These are phyloP conservation scores for Adrianichthys oophorus DNA, from an alignment of 2,797 vertebrate species.

Conservation along the genomic window DNA sequence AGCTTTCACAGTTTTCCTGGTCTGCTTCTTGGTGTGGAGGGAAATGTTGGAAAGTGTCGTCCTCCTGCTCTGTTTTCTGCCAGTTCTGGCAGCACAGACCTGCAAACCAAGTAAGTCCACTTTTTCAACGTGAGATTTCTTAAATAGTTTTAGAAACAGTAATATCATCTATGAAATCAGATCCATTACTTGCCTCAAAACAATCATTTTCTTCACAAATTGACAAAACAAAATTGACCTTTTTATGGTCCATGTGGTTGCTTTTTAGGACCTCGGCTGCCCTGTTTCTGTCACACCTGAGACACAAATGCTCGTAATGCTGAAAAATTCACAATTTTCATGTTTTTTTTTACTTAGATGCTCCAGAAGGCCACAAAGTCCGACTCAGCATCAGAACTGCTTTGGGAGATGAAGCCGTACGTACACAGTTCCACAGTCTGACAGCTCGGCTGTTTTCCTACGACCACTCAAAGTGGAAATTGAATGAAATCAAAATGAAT, in stretches of 20 bases:
- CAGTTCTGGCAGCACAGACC: constrained; percentile 49
- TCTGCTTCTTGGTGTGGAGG: constrained; percentile 43
- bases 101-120: constrained; percentile 81
- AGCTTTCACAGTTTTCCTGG: constrained; percentile 13
- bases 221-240: neutral
- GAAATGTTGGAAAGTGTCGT: constrained; percentile 78
- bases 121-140: neutral
- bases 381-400: constrained; percentile 89
- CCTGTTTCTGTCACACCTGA: neutral
- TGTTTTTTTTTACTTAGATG: constrained; percentile 46
- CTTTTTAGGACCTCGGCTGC: neutral
- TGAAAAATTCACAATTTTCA: neutral
- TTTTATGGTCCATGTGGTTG: too few species aligned
- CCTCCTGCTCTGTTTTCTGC: constrained; percentile 66
- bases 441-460: too few species aligned
- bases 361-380: constrained; percentile 83
- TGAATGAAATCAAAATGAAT: too few species aligned
- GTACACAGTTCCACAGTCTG: constrained; percentile 59
- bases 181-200: constrained; percentile 27
- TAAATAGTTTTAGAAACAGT: neutral
- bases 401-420: constrained; percentile 89
- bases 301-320: neutral
- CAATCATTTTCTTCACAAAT: constrained; percentile 5
- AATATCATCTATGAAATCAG: too few species aligned
- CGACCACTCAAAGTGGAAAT: too few species aligned